Conservation (phyloP, 2,888 invertebrate genomes). For the Xanthia togata region DNA sequence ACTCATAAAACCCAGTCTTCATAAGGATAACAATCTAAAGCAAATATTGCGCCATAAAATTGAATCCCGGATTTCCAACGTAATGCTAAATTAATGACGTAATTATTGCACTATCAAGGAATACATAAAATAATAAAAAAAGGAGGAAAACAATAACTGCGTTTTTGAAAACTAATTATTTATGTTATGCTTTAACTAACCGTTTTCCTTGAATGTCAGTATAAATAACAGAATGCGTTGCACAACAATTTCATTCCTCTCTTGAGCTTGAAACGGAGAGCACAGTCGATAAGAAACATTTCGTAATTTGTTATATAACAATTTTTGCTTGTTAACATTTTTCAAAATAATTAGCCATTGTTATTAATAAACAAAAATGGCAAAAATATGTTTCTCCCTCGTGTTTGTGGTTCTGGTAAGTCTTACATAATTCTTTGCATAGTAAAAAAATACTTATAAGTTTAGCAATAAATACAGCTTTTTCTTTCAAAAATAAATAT, state of each 20-base stretch:
- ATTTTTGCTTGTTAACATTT: background rate
- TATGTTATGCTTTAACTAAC: background rate
- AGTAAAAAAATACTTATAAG: background rate
- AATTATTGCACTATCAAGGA: background rate
- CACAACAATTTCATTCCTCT: background rate
- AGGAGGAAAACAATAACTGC: constrained; percentile 23
- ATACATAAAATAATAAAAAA: too few species aligned
- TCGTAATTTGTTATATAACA: background rate
- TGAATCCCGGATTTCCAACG: constrained; percentile 4
- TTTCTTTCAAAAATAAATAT: background rate
- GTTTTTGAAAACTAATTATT: too few species aligned
- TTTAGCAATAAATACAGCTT: background rate
- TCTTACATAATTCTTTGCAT: background rate
- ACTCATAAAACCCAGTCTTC: background rate
- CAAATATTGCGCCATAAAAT: background rate
- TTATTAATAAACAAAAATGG: constrained; percentile 15
- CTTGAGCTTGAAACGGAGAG: background rate
- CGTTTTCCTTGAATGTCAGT: constrained; percentile 32
- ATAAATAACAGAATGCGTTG: constrained; percentile 9
- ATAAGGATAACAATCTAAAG: background rate
- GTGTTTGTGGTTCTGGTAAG: constrained; percentile 31
- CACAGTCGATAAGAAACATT: background rate
- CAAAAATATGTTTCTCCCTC: constrained; percentile 1
- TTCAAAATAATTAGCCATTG: background rate
- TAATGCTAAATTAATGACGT: background rate